Evolutionary conservation across 1,140 invertebrate genomes (phyloP), one percentile per base, ranked within the genome.

Genomic region (Leptinotarsa lineolata): DNA sequence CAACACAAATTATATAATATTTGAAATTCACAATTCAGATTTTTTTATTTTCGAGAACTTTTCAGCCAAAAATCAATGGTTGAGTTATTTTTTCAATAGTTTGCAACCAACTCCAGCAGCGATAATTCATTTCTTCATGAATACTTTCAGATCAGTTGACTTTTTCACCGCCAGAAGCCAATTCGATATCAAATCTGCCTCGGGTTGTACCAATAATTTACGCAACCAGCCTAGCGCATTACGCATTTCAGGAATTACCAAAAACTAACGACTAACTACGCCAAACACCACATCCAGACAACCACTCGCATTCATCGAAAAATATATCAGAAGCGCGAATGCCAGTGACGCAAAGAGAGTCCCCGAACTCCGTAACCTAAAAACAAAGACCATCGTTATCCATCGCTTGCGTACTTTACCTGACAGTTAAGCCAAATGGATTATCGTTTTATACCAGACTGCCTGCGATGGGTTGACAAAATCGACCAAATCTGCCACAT

Each of bases 391-490:
- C 70, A 73, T 70, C 72, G 74, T 72, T 72, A 75, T 71, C 69
- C 69, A 18, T 76, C 76, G 80, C 80, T 80, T 79, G 80, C 79
- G 79, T 80, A 81, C 80, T 74, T 82, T 82, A 82, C 81, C 81
- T 82, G 80, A 76, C 69, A 70, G 72, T 76, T 75, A 73, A 78
- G 80, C 80, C 76, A 77, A 76, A 78, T 77, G 69, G 69, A 61
- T 63, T 71, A 71, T 46, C 22, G 22, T 71, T 63, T 59, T 70
- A 67, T 79, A 81, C 80, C 80, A 78, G 69, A 48, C 73, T 75
- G 73, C 71, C 60, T 78, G 78, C 80, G 64, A 54, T 58, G 68
- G 69, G 79, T 67, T 69, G 77, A 73, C 67, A 71, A 78, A 73
- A 74, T 78, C 69, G 60, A 71, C 69, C 69, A 63, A 74, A 74